phyloP scores from a whole-genome alignment of 2,113 vertebrate species.

The Colius striatus region DNA sequence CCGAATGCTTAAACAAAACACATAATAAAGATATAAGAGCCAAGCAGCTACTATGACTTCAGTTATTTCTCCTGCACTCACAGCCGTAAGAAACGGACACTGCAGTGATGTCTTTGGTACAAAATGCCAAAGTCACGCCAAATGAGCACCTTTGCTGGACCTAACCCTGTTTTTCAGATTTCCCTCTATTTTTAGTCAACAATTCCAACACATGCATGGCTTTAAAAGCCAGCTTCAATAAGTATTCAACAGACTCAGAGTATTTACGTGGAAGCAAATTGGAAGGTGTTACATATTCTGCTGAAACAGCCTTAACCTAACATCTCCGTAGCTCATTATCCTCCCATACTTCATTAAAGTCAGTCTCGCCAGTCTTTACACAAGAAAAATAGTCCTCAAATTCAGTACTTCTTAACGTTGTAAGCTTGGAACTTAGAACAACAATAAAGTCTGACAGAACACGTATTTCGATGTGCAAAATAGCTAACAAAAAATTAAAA shows the following conservation, averaged over 20 bases:
- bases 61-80: background rate
- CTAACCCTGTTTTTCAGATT: background rate
- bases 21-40: background rate
- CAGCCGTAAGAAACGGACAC: background rate
- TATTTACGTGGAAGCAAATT: background rate
- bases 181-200: background rate
- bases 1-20: slow-evolving; percentile 81
- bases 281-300: background rate
- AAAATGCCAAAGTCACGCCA: slow-evolving; percentile 25
- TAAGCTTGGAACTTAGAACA: background rate
- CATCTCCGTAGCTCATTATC: background rate
- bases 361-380: background rate
- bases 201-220: background rate
- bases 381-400: background rate
- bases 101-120: background rate
- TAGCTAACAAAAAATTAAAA: background rate
- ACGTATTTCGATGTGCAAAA: background rate
- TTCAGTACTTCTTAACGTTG: background rate
- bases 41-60: background rate
- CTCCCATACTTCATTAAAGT: background rate
- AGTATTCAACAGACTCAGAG: background rate
- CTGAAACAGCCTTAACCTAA: background rate
- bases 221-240: background rate
- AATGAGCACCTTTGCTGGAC: background rate
- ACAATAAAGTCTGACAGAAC: background rate